Conservation (phyloP, 2,113 vertebrate genomes). For the Lynx canadensis region DNA sequence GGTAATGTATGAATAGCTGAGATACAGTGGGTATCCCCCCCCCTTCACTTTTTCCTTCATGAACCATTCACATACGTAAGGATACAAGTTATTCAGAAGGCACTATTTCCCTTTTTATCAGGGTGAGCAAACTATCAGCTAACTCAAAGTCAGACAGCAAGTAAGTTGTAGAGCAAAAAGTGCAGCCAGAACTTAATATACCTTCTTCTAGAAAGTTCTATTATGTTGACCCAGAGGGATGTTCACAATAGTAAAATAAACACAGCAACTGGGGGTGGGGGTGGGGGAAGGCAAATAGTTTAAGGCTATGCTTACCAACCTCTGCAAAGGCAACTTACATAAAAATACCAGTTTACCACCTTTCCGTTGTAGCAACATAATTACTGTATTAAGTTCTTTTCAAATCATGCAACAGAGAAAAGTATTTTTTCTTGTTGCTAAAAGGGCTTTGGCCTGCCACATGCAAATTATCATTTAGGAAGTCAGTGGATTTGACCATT, state of each 20-base stretch:
- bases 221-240: not conserved
- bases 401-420: not conserved
- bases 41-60: not conserved
- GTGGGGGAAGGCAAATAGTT: not conserved
- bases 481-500: not conserved
- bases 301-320: not conserved
- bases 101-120: not conserved
- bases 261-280: not conserved
- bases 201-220: not conserved
- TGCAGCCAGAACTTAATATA: not conserved
- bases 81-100: not conserved
- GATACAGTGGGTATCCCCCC: not conserved
- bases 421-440: not conserved
- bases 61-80: not conserved
- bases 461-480: not conserved
- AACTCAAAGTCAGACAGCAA: not conserved
- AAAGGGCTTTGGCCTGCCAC: not conserved
- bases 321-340: not conserved
- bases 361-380: not conserved
- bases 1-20: not conserved
- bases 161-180: not conserved
- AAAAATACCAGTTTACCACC: not conserved
- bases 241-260: not conserved
- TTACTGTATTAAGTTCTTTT: not conserved
- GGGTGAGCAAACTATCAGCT: not conserved